phyloP scores from a whole-genome alignment of 2,797 vertebrate species.

The Alouatta caraya region DNA sequence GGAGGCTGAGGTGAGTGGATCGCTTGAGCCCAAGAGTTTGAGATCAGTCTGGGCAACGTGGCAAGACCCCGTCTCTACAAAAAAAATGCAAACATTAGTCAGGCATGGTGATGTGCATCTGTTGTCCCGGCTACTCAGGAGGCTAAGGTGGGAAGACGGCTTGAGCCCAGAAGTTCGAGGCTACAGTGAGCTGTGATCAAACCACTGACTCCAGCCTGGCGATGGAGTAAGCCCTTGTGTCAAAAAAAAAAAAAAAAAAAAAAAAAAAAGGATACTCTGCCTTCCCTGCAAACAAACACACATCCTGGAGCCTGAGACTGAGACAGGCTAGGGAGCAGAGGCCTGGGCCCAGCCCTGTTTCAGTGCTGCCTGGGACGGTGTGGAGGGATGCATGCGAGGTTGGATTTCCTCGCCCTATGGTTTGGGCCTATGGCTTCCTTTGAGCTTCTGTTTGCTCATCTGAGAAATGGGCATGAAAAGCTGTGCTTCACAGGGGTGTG shows the following conservation, averaged over 20 bases:
- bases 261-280: neutral
- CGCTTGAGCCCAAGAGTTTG: neutral
- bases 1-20: neutral
- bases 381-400: neutral
- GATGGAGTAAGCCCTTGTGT: neutral
- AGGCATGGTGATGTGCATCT: neutral
- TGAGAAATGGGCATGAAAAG: neutral
- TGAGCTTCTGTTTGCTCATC: neutral
- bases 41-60: neutral
- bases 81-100: neutral
- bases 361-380: fast-evolving
- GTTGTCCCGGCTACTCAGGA: neutral
- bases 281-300: neutral
- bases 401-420: too few species aligned
- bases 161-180: neutral
- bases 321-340: fast-evolving
- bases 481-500: fast-evolving
- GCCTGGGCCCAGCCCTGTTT: neutral
- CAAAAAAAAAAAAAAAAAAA: too few species aligned
- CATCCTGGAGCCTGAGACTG: neutral
- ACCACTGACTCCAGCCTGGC: neutral
- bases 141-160: neutral
- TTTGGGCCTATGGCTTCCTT: neutral
- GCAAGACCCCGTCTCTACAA: neutral
- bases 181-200: neutral